Evolutionary conservation across 2,797 vertebrate species (phyloP).

Genomic region (Enteromius mattozi): DNA sequence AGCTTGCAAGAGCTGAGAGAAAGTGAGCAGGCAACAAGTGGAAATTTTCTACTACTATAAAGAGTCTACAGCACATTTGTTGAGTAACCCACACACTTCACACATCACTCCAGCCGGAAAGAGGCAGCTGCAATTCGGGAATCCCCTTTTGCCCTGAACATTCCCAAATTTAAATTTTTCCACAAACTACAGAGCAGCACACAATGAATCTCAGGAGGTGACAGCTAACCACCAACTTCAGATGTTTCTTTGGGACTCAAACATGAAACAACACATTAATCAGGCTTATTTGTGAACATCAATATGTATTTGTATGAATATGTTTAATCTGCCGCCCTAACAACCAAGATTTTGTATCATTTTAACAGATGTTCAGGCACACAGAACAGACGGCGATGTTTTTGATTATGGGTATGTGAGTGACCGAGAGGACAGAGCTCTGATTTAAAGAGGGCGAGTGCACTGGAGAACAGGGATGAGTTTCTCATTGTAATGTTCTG

Average conservation of each 20-base stretch:
- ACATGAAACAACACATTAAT: neutral
- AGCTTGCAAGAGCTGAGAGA: slow-evolving; percentile 65
- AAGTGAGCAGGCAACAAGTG: slow-evolving; percentile 20
- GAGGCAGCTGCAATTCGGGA: slow-evolving; percentile 76
- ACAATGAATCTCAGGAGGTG: slow-evolving; percentile 64
- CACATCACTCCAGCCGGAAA: slow-evolving; percentile 71
- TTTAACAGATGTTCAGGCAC: neutral
- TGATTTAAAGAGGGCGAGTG: slow-evolving; percentile 22
- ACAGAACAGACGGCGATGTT: neutral
- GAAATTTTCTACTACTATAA: slow-evolving; percentile 34
- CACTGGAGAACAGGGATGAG: slow-evolving; percentile 58
- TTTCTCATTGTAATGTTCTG: slow-evolving; percentile 65
- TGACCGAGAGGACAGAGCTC: neutral
- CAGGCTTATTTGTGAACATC: neutral
- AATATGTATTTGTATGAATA: slow-evolving; percentile 7
- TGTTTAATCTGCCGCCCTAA: slow-evolving; percentile 1
- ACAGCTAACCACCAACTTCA: slow-evolving; percentile 55
- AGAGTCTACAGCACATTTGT: slow-evolving; percentile 60
- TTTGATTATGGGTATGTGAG: slow-evolving; percentile 29
- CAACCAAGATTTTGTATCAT: neutral
- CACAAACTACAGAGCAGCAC: slow-evolving; percentile 53
- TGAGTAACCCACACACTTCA: slow-evolving; percentile 76
- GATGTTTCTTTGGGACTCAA: neutral
- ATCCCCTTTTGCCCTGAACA: slow-evolving; percentile 71
- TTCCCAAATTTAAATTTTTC: slow-evolving; percentile 66